Evolutionary conservation across 1,140 invertebrate genomes (phyloP).

Genomic region (Portunus trituberculatus): DNA sequence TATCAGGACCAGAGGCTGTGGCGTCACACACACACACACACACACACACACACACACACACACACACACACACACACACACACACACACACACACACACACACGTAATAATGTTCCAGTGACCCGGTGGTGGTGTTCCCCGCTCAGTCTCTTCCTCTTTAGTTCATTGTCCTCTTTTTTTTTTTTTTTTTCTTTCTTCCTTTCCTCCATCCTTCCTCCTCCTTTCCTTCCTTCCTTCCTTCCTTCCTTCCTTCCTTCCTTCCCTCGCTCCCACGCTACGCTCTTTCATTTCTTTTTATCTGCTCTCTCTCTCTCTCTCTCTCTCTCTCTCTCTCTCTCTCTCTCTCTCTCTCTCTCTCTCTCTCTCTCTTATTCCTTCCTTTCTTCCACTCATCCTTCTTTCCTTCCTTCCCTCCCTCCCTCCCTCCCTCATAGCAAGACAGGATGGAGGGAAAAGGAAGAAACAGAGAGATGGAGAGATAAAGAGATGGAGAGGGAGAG

Average conservation of each 20-base stretch:
- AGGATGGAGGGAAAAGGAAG: neutral
- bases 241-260: neutral
- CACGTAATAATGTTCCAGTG: too few species aligned
- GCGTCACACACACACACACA: too few species aligned
- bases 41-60: too few species aligned
- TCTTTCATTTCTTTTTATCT: neutral
- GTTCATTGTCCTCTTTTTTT: too few species aligned
- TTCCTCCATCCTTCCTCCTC: neutral
- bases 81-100: too few species aligned
- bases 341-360: conserved; percentile 14
- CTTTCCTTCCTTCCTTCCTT: neutral
- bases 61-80: too few species aligned
- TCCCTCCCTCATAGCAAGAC: too few species aligned
- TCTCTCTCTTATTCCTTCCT: neutral
- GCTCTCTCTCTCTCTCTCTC: neutral
- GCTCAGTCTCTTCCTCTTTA: too few species aligned
- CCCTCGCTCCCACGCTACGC: neutral
- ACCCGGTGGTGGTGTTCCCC: too few species aligned
- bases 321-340: neutral
- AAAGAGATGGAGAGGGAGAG: neutral
- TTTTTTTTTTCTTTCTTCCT: neutral
- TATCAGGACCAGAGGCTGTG: too few species aligned
- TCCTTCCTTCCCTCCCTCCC: neutral
- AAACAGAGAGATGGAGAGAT: neutral
- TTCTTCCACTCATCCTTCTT: neutral